Evolutionary conservation across 2,797 vertebrate species (phyloP).

Genomic region (Urocyon cinereoargenteus): DNA sequence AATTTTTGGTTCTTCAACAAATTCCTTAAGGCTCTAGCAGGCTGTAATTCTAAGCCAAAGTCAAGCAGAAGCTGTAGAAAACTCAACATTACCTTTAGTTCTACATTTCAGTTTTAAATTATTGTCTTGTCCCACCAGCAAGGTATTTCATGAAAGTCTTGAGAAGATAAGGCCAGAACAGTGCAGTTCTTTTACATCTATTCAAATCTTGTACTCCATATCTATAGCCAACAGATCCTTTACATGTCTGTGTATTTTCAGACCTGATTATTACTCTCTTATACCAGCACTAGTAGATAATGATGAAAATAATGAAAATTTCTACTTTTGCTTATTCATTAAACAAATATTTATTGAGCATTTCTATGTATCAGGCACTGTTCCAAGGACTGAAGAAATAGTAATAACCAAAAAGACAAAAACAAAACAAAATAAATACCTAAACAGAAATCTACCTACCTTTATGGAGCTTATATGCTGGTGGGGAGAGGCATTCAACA

Average conservation of each 20-base stretch:
- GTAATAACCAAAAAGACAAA: background rate
- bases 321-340: background rate
- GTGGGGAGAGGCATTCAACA: rapidly evolving
- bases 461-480: background rate
- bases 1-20: slow-evolving; percentile 47
- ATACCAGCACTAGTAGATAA: background rate
- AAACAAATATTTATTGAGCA: background rate
- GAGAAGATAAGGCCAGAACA: background rate
- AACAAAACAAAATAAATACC: background rate
- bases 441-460: background rate
- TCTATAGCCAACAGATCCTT: background rate
- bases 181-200: background rate
- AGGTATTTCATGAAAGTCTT: background rate
- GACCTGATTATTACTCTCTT: background rate
- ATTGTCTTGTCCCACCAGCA: slow-evolving; percentile 19
- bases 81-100: background rate
- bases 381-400: background rate
- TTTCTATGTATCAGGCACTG: background rate
- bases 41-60: slow-evolving; percentile 37
- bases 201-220: background rate
- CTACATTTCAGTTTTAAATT: background rate
- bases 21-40: background rate
- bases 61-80: background rate
- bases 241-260: background rate
- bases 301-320: background rate